A percentile compares a stretch with the other conserved stretches of the same genome.
Evolutionary conservation across 2,113 vertebrate genomes (phyloP).

Genomic region (Leptosomus discolor): DNA sequence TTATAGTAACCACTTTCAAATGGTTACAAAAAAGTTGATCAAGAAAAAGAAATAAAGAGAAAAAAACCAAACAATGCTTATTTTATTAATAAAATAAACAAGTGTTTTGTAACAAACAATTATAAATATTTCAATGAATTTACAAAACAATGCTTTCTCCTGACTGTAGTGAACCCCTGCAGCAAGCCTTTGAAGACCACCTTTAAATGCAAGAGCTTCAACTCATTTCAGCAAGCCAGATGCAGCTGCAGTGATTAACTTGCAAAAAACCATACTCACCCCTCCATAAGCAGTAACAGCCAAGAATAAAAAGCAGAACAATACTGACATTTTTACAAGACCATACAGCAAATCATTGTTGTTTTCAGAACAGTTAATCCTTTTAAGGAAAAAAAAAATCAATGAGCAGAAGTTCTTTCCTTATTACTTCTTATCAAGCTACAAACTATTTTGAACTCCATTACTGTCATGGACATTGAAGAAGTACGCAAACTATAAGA

Average conservation of each 20-base stretch:
- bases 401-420: background rate
- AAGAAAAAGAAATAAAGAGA: background rate
- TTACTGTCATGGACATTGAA: background rate
- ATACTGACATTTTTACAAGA: background rate
- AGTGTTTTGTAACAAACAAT: background rate
- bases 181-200: background rate
- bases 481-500: background rate
- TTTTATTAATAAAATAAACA: background rate
- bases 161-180: background rate
- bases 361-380: slow-evolving; percentile 1
- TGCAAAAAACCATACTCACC: background rate
- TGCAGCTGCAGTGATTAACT: background rate
- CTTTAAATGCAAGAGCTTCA: background rate
- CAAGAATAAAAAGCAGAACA: background rate
- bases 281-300: background rate
- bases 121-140: background rate
- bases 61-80: background rate
- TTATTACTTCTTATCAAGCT: background rate
- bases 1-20: background rate
- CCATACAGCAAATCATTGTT: background rate
- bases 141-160: background rate
- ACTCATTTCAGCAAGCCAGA: background rate
- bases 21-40: background rate
- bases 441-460: background rate
- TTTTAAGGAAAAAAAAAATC: background rate